A percentile compares a stretch with the other conserved stretches of the same genome.
phyloP scores from a whole-genome alignment of 2,888 invertebrate genomes.

The Elysia crispata region DNA sequence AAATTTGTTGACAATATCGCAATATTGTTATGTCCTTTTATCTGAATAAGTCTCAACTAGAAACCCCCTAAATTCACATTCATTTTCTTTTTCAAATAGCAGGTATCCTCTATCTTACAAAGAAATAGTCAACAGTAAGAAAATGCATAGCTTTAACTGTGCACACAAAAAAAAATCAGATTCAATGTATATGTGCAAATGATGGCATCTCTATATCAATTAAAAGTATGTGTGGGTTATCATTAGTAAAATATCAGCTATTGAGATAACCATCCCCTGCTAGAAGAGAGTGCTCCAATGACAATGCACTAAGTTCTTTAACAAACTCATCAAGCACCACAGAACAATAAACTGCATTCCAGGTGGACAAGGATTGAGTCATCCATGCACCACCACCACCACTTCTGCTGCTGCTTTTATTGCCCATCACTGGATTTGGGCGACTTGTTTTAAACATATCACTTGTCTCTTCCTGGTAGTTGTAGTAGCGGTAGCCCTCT shows the following conservation, averaged over 20 bases:
- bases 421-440: background rate
- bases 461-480: slow-evolving; percentile 44
- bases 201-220: background rate
- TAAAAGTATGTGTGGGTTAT: too few relatives aligned
- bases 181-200: background rate
- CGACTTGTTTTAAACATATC: too few relatives aligned
- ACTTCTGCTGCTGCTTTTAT: slow-evolving; percentile 50
- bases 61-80: too few relatives aligned
- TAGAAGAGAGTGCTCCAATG: slow-evolving; percentile 90
- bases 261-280: slow-evolving; percentile 61
- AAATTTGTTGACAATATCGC: too few relatives aligned
- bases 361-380: slow-evolving; percentile 65
- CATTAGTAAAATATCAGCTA: slow-evolving; percentile 39
- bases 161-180: background rate
- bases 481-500: slow-evolving; percentile 66
- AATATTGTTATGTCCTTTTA: too few relatives aligned
- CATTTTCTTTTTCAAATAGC: too few relatives aligned
- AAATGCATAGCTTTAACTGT: background rate
- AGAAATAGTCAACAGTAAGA: background rate
- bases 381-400: background rate
- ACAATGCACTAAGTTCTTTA: slow-evolving; percentile 94
- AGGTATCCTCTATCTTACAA: background rate
- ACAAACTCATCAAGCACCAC: slow-evolving; percentile 96
- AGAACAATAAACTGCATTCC: slow-evolving; percentile 85
- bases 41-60: too few relatives aligned